A percentile compares a stretch with the other conserved stretches of the same genome.
Conservation (phyloP, 1,140 invertebrate genomes). For the Leguminivora glycinivorella region DNA sequence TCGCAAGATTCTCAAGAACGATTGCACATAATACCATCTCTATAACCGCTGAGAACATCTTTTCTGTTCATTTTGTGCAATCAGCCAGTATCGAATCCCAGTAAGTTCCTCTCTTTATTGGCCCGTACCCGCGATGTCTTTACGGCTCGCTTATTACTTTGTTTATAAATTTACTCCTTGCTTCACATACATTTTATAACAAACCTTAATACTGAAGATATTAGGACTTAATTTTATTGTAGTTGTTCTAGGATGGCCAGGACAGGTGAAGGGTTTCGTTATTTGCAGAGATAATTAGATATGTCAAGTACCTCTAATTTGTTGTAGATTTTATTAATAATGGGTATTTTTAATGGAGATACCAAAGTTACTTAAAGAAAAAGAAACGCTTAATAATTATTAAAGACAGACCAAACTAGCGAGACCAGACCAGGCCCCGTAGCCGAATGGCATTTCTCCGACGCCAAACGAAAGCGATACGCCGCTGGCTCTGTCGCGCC, state of each 20-base stretch:
- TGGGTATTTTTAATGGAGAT: slow-evolving; percentile 1
- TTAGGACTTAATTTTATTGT: not conserved
- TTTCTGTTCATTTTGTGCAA: slow-evolving; percentile 3
- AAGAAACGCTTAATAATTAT: too few species aligned
- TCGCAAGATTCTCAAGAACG: not conserved
- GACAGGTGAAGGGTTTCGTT: not conserved
- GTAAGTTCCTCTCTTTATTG: not conserved
- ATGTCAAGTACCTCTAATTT: slow-evolving; percentile 7
- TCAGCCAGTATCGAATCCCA: slow-evolving; percentile 3
- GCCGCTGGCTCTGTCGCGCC: too few species aligned
- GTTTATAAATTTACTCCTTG: not conserved
- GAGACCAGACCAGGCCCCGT: too few species aligned
- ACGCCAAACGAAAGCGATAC: too few species aligned
- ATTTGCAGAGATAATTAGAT: slow-evolving; percentile 3
- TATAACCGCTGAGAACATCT: not conserved
- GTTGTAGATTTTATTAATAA: slow-evolving; percentile 4
- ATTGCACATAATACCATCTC: not conserved
- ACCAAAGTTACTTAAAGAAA: not conserved
- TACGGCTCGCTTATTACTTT: slow-evolving; percentile 2
- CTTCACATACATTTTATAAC: not conserved
- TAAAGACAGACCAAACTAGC: too few species aligned
- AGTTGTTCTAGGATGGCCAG: not conserved
- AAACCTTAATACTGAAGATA: not conserved
- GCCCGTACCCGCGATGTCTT: not conserved
- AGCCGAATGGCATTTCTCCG: too few species aligned